Conservation (phyloP, 92 coral and sea anemone species). For the Pocillopora grandis region DNA sequence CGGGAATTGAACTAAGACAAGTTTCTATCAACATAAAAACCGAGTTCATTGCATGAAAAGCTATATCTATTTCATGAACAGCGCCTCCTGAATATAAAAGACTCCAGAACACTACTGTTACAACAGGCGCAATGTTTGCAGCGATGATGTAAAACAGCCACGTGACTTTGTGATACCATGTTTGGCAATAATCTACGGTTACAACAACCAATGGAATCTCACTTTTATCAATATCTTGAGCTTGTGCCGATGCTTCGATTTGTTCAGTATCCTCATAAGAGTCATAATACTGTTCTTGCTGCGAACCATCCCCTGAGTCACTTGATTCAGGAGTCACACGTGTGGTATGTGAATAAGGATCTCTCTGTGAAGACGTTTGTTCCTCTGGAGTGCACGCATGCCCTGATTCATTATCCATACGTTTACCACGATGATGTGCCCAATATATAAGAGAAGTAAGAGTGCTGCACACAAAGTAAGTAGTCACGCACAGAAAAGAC, state of each 20-base stretch:
- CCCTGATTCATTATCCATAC: neutral
- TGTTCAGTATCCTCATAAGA: conserved; percentile 5
- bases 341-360: neutral
- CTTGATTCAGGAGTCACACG: neutral
- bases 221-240: neutral
- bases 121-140: conserved; percentile 50
- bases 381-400: neutral
- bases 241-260: neutral
- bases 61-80: conserved; percentile 48
- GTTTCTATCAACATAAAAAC: conserved; percentile 68
- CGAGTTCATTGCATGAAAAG: conserved; percentile 67
- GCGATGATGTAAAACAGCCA: conserved; percentile 74
- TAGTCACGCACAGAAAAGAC: conserved; percentile 59
- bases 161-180: conserved; percentile 77
- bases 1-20: conserved; percentile 62
- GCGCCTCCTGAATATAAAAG: conserved; percentile 41
- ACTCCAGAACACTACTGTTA: conserved; percentile 70
- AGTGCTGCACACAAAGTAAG: conserved; percentile 58
- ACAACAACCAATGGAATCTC: neutral
- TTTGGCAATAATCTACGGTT: conserved; percentile 3
- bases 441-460: conserved; percentile 24
- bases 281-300: conserved; percentile 2
- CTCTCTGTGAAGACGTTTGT: neutral
- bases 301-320: neutral
- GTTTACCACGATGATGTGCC: neutral